Evolutionary conservation across 2,888 invertebrate genomes (phyloP).

Genomic region (Drosophila subquinaria): DNA sequence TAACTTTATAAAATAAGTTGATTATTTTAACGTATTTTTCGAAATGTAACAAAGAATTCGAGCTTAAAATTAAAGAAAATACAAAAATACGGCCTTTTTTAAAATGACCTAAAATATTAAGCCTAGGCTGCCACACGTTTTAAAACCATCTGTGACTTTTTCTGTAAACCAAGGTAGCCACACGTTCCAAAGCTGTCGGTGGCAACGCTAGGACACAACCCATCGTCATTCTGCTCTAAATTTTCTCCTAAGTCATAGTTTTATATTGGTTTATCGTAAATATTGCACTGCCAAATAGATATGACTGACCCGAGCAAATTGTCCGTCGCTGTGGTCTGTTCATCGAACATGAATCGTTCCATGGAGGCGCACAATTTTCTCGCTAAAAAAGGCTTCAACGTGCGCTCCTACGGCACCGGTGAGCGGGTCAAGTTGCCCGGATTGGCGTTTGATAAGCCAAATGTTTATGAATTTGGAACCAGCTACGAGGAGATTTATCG

Average conservation of each 20-base stretch:
- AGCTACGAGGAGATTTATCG: slow-evolving; percentile 98
- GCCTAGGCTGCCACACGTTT: too few relatives aligned
- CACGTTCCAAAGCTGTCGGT: too few relatives aligned
- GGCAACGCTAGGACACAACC: too few relatives aligned
- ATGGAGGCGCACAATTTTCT: slow-evolving; percentile 99
- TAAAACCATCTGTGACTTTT: too few relatives aligned
- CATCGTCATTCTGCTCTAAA: slow-evolving; percentile 30
- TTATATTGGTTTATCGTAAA: slow-evolving; percentile 20
- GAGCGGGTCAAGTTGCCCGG: slow-evolving; percentile 99
- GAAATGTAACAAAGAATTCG: too few relatives aligned
- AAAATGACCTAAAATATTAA: too few relatives aligned
- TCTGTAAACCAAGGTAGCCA: too few relatives aligned
- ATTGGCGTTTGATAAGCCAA: slow-evolving; percentile 95
- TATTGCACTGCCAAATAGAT: slow-evolving; percentile 68
- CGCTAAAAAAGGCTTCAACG: slow-evolving; percentile 98
- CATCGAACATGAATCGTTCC: slow-evolving; percentile 99
- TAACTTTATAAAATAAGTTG: too few relatives aligned
- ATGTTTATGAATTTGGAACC: slow-evolving; percentile 98
- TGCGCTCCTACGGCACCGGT: slow-evolving; percentile 97
- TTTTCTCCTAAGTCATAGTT: slow-evolving; percentile 20
- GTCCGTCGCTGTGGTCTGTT: slow-evolving; percentile 97
- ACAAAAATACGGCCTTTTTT: too few relatives aligned
- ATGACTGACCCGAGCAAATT: slow-evolving; percentile 86
- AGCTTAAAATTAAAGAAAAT: too few relatives aligned
- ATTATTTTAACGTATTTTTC: too few relatives aligned